Base-by-base conservation (phyloP, 2,888 invertebrate species). In the Pteria penguin region DNA sequence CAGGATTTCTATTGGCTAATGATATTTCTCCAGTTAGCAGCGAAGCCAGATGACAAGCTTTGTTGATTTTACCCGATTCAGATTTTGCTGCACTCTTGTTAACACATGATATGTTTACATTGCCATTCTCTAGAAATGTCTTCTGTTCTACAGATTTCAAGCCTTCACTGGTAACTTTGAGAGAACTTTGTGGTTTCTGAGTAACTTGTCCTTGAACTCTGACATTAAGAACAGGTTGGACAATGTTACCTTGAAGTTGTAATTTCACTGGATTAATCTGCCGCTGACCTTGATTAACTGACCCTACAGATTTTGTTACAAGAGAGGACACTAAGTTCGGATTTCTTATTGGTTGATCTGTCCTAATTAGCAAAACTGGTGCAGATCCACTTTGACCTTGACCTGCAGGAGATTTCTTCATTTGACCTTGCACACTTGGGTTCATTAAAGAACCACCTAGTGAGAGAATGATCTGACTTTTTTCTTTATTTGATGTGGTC, bases 131-230 rank as follows among this genome's bases (percentile, higher is more conserved):
- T 4, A 57, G 22, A 18, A 18, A 54, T 29, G 26, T 45, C 32
- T 57, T 68, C 14, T 31, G 52, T 33, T 55, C 57, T 11, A 79
- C 65, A 0, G 60, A 68, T 27, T 83, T 82, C 14, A 85, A 63
- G 62, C 85, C 85, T 63, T 85, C 82, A 75, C 83, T 75, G n/a
- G 85, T 85, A 27, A 85, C 85, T 74, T 82, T 82, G 18, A 85
- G 72, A 55, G 83, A 83, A 78, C 82, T 81, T 65, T 57, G 22
- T 32, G 60, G 22, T 55, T 55, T 67, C 18, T 31, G 5, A 14
- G 18, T 57, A 18, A 32, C 24, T 26, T 55, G 68, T 32, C 52
- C 3, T 24, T 68, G 68, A 18, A 55, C 68, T 32, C 57, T 55
- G 11, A 68, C 18, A 24, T 57, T 45, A 0, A 68, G 32, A 8